Conservation (phyloP, 2,888 invertebrate species). For the Meliscaeva auricollis region DNA sequence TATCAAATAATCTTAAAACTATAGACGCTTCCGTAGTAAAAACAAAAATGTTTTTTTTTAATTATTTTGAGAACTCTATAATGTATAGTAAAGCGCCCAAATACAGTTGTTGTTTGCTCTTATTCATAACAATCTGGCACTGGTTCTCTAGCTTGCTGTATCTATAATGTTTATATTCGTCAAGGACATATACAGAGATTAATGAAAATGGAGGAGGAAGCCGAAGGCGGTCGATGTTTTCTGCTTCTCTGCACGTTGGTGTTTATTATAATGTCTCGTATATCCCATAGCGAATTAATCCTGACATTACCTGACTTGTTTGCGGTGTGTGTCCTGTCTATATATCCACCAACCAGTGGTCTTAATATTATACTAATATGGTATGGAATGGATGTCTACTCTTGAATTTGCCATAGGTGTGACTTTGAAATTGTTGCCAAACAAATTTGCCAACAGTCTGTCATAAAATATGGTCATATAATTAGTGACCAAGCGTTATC, state of each 20-base stretch:
- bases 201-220: background rate
- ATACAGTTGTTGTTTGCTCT: background rate
- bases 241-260: background rate
- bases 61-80: too few species aligned
- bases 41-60: too few species aligned
- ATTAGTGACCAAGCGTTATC: constrained; percentile 57
- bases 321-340: constrained; percentile 39
- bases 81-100: too few species aligned
- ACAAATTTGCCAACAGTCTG: constrained; percentile 56
- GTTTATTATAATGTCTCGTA: constrained; percentile 39
- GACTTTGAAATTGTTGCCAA: constrained; percentile 59
- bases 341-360: constrained; percentile 3
- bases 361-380: constrained; percentile 24
- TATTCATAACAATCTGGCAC: background rate
- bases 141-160: background rate
- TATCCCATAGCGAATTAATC: constrained; percentile 61
- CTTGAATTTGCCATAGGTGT: constrained; percentile 36
- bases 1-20: too few species aligned
- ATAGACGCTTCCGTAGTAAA: too few species aligned
- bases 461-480: constrained; percentile 61
- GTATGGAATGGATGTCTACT: constrained; percentile 26
- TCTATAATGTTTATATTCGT: background rate
- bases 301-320: constrained; percentile 59
- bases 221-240: background rate
- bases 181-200: constrained; percentile 3